These are phyloP conservation scores for Xenus cinereus DNA, from an alignment of 2,113 vertebrate genomes.

Conservation along the genomic window DNA sequence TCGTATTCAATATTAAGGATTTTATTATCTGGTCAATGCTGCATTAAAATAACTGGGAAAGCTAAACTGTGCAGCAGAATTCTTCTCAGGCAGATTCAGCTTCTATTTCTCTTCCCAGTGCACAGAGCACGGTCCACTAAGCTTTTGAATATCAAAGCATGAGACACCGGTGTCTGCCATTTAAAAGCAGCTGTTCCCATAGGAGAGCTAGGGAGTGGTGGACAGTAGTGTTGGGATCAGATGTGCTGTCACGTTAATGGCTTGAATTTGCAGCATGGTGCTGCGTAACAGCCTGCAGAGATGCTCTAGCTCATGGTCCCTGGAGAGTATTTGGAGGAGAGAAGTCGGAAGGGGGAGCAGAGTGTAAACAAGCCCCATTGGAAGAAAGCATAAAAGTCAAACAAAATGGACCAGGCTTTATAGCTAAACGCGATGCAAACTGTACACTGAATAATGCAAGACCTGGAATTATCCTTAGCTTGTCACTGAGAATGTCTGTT, in stretches of 20 bases:
- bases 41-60: constrained; percentile 45
- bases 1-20: constrained; percentile 54
- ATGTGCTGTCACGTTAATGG: constrained; percentile 75
- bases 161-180: constrained; percentile 19
- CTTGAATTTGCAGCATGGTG: constrained; percentile 69
- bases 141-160: constrained; percentile 60
- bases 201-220: constrained; percentile 34
- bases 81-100: constrained; percentile 49
- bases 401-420: background rate
- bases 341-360: background rate
- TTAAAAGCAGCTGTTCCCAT: constrained; percentile 64
- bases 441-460: constrained; percentile 18
- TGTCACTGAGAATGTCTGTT: background rate
- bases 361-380: constrained; percentile 3
- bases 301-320: constrained; percentile 17
- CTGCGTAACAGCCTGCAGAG: constrained; percentile 50
- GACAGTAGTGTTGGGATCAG: constrained; percentile 56
- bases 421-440: background rate
- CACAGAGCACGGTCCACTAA: constrained; percentile 58
- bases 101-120: constrained; percentile 57
- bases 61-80: constrained; percentile 21
- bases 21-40: constrained; percentile 55
- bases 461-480: background rate
- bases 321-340: background rate
- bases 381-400: background rate